Evolutionary conservation across 2,113 vertebrate species (phyloP).

Genomic region (Semicossyphus pulcher): DNA sequence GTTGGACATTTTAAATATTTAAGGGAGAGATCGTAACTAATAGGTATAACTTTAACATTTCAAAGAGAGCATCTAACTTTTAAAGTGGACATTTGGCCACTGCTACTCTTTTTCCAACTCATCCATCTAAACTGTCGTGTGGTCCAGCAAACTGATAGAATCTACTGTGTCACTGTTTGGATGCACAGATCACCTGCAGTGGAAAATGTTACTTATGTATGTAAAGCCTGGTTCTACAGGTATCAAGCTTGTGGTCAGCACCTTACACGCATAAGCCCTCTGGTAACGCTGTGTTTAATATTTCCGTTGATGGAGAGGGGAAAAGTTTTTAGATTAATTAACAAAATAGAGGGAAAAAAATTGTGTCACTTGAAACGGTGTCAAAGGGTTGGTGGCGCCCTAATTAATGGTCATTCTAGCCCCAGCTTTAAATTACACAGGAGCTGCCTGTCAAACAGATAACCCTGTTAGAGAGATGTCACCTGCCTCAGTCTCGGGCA

Average conservation of each 20-base stretch:
- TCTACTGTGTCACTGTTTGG: slow-evolving; percentile 58
- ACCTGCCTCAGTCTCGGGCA: slow-evolving; percentile 56
- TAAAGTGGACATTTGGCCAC: slow-evolving; percentile 50
- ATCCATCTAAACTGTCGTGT: slow-evolving; percentile 52
- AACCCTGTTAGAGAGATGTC: slow-evolving; percentile 68
- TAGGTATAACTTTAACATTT: slow-evolving; percentile 52
- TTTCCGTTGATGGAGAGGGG: slow-evolving; percentile 33
- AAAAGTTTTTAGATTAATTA: slow-evolving; percentile 72
- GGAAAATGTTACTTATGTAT: slow-evolving; percentile 66
- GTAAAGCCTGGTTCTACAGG: background rate
- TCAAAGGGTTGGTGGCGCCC: slow-evolving; percentile 75
- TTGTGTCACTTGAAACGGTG: slow-evolving; percentile 83
- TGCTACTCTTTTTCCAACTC: slow-evolving; percentile 49
- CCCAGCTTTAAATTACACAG: slow-evolving; percentile 85
- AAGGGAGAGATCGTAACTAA: slow-evolving; percentile 54
- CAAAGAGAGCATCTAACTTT: slow-evolving; percentile 30
- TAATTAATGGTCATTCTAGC: slow-evolving; percentile 89
- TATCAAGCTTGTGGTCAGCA: background rate
- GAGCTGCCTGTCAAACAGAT: slow-evolving; percentile 65
- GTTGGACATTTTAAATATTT: slow-evolving; percentile 75
- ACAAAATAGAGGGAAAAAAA: slow-evolving; percentile 67
- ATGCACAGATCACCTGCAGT: slow-evolving; percentile 49
- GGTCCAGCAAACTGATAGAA: slow-evolving; percentile 34
- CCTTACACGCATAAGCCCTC: background rate
- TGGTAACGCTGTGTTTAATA: slow-evolving; percentile 29